These are phyloP conservation scores for Ellobius talpinus DNA, from an alignment of 2,113 vertebrate species.

Conservation along the genomic window DNA sequence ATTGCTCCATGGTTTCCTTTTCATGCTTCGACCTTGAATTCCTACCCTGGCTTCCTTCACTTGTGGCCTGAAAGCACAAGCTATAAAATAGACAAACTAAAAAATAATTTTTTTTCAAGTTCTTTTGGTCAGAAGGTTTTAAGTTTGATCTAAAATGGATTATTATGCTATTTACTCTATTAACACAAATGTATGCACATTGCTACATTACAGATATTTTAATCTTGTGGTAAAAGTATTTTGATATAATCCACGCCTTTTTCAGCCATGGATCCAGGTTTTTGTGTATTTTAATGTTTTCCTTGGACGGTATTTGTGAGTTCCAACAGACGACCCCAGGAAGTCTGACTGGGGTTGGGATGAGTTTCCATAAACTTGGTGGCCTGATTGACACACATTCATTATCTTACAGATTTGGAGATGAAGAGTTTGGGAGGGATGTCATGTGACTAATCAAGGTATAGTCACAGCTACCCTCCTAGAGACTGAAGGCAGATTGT, in stretches of 20 bases:
- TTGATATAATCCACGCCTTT: conserved; percentile 13
- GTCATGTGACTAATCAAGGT: neutral
- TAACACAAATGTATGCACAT: neutral
- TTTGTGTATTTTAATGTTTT: conserved; percentile 5
- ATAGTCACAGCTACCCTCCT: no score
- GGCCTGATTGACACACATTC: neutral
- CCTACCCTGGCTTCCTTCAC: neutral
- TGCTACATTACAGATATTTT: neutral
- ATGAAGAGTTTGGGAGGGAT: neutral
- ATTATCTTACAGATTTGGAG: neutral
- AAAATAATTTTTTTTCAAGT: neutral
- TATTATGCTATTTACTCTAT: neutral
- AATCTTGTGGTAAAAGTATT: neutral
- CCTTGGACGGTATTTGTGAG: neutral
- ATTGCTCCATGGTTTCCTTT: neutral
- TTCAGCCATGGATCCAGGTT: neutral
- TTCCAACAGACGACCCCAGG: neutral
- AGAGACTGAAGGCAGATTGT: neutral
- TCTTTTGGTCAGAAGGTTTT: neutral
- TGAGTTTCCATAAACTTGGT: neutral
- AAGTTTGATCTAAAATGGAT: neutral
- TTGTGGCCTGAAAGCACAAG: neutral
- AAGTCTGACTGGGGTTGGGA: neutral
- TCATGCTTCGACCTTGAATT: neutral
- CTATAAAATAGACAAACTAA: neutral